These are phyloP conservation scores for Drosophila jambulina DNA, from an alignment of 1,140 invertebrate genomes.

Conservation along the genomic window DNA sequence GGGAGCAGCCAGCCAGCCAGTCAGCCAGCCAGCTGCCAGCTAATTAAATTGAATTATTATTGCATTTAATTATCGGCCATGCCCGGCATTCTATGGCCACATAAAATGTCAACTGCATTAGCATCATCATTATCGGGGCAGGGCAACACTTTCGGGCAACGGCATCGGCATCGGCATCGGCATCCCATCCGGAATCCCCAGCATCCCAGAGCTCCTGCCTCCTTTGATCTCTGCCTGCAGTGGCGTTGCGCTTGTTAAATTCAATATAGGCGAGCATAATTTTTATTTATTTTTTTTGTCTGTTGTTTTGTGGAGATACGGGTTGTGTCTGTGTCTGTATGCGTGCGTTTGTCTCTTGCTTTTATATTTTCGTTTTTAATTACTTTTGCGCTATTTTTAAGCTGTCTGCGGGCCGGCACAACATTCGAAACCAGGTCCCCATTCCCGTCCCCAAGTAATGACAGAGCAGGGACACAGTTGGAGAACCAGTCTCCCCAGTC, in stretches of 20 bases:
- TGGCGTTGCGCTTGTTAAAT: slow-evolving; percentile 71
- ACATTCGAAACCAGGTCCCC: slow-evolving; percentile 35
- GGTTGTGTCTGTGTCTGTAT: slow-evolving; percentile 5
- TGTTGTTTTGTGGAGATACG: slow-evolving; percentile 41
- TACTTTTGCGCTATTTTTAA: slow-evolving; percentile 82
- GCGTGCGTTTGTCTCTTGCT: slow-evolving; percentile 52
- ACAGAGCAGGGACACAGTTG: slow-evolving; percentile 31
- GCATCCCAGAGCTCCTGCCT: slow-evolving; percentile 21
- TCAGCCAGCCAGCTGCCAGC: slow-evolving; percentile 53
- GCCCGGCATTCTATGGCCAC: slow-evolving; percentile 57
- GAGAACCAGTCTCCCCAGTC: slow-evolving; percentile 13
- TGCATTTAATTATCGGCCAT: slow-evolving; percentile 66
- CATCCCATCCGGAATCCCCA: slow-evolving; percentile 9
- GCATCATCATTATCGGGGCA: slow-evolving; percentile 67
- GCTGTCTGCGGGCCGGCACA: slow-evolving; percentile 57
- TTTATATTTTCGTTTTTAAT: slow-evolving; percentile 79
- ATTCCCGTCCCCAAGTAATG: slow-evolving; percentile 28
- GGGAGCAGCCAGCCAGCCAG: background rate
- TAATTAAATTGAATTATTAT: slow-evolving; percentile 79
- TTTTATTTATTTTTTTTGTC: slow-evolving; percentile 35
- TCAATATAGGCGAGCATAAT: slow-evolving; percentile 66
- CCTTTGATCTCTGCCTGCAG: slow-evolving; percentile 66
- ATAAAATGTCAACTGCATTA: slow-evolving; percentile 81
- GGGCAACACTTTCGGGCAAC: slow-evolving; percentile 59
- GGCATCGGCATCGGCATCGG: slow-evolving; percentile 20